Percentiles rank a stretch among this genome's conserved stretches.
Evolutionary conservation across 2,113 vertebrate genomes (phyloP).

Genomic region (Prietella phreatophila): DNA sequence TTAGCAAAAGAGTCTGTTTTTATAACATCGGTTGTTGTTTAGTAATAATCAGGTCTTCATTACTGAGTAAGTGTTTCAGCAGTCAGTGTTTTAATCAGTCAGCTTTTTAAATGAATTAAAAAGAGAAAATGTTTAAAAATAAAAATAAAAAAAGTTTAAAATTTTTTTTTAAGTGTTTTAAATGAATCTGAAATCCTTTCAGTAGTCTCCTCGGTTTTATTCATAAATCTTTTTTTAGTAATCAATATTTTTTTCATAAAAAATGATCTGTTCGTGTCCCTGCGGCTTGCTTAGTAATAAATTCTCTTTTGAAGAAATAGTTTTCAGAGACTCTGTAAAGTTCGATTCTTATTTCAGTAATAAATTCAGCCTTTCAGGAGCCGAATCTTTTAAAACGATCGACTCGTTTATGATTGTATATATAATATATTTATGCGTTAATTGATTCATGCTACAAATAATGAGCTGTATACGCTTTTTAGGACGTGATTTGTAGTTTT

Average conservation of each 20-base stretch:
- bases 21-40: neutral
- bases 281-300: neutral
- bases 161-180: too few relatives aligned
- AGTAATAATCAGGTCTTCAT: neutral
- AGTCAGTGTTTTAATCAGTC: too few relatives aligned
- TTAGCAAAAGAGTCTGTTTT: neutral
- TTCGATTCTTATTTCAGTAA: neutral
- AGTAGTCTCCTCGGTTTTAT: too few relatives aligned
- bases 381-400: neutral
- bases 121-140: too few relatives aligned
- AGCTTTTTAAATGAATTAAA: too few relatives aligned
- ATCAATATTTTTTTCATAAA: neutral
- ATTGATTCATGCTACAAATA: neutral
- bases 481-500: too few relatives aligned
- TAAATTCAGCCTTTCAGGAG: neutral
- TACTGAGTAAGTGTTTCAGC: too few relatives aligned
- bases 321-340: neutral
- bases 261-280: neutral
- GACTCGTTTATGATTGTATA: neutral
- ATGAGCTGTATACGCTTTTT: neutral
- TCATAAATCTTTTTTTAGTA: neutral
- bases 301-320: neutral
- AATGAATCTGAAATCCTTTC: too few relatives aligned
- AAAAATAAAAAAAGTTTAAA: too few relatives aligned
- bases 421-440: too few relatives aligned